phyloP scores from a whole-genome alignment of 2,113 vertebrate genomes.

The Cephalopterus ornatus region DNA sequence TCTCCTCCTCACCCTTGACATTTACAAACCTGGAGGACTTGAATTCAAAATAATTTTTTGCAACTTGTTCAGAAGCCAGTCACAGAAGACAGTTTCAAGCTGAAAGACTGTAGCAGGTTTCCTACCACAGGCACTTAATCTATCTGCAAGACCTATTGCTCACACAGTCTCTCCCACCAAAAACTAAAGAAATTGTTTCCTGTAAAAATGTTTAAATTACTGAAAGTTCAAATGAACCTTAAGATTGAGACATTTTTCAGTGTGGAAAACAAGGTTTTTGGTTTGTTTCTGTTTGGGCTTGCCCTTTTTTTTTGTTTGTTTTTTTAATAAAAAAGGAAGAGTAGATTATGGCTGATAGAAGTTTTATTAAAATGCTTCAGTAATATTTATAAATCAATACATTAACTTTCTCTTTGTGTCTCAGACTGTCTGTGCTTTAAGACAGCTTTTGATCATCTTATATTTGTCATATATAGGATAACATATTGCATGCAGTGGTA shows the following conservation, averaged over 20 bases:
- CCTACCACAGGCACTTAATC: not conserved
- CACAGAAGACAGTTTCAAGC: not conserved
- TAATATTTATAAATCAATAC: not conserved
- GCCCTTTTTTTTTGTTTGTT: not conserved
- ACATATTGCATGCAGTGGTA: not conserved
- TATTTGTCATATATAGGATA: not conserved
- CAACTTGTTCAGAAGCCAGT: not conserved
- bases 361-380: not conserved
- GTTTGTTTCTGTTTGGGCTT: not conserved
- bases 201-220: not conserved
- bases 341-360: not conserved
- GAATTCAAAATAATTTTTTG: not conserved
- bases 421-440: not conserved
- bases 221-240: not conserved
- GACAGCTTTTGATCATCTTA: constrained; percentile 15
- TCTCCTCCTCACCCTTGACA: not conserved
- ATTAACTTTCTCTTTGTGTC: not conserved
- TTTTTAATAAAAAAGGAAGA: not conserved
- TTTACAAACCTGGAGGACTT: not conserved
- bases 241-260: not conserved
- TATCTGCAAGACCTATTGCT: not conserved
- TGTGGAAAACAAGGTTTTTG: not conserved
- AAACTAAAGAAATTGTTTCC: not conserved
- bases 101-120: not conserved
- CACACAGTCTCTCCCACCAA: not conserved